Percentiles rank a stretch among this genome's conserved stretches.
These are phyloP conservation scores for Aphelinus certus DNA, from an alignment of 1,140 invertebrate genomes.

Conservation along the genomic window DNA sequence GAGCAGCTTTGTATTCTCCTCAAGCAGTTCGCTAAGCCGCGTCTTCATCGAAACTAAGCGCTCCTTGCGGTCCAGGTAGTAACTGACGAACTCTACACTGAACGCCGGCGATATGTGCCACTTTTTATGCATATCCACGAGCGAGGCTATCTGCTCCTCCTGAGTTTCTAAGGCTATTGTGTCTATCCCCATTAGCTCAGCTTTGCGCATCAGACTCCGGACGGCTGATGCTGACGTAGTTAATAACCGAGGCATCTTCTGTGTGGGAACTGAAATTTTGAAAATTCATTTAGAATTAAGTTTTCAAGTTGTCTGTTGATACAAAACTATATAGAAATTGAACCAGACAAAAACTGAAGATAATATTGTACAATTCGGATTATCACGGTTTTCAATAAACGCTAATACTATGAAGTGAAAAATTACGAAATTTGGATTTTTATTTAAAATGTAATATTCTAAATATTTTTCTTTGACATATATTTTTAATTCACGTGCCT, in stretches of 20 bases:
- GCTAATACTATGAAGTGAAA: too few species aligned
- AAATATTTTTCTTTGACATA: too few species aligned
- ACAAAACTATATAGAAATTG: too few species aligned
- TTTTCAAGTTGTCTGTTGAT: slow-evolving; percentile 16
- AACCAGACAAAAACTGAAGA: too few species aligned
- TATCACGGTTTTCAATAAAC: too few species aligned
- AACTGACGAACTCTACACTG: slow-evolving; percentile 93
- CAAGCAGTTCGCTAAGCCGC: slow-evolving; percentile 78
- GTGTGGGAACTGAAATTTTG: slow-evolving; percentile 76
- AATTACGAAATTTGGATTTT: too few species aligned
- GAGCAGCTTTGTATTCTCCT: slow-evolving; percentile 77
- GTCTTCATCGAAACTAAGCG: slow-evolving; percentile 81
- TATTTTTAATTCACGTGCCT: too few species aligned
- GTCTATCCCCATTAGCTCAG: slow-evolving; percentile 90
- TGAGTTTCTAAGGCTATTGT: slow-evolving; percentile 80
- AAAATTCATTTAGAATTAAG: slow-evolving; percentile 13
- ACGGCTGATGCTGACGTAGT: slow-evolving; percentile 91
- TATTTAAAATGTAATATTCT: too few species aligned
- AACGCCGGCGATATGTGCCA: slow-evolving; percentile 93
- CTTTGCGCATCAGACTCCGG: slow-evolving; percentile 83
- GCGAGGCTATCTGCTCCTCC: slow-evolving; percentile 79
- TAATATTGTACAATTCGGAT: too few species aligned
- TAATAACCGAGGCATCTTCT: slow-evolving; percentile 91
- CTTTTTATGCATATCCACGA: slow-evolving; percentile 88
- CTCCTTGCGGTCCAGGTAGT: slow-evolving; percentile 87